Evolutionary conservation across 2,113 vertebrate species (phyloP), one percentile per base, ranked within the genome.

Genomic region (Semicossyphus pulcher): DNA sequence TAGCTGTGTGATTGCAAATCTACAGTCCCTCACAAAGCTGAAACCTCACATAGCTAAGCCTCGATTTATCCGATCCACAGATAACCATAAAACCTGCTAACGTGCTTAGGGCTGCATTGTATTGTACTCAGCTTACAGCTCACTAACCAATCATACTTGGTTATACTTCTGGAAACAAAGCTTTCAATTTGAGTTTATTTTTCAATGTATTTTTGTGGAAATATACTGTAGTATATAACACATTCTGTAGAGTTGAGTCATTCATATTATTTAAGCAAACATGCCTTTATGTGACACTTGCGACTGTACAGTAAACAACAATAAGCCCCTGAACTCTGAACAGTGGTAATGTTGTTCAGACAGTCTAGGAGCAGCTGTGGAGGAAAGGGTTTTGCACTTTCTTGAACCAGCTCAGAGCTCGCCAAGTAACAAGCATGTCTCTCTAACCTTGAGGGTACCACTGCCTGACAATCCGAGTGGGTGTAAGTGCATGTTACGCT

Each of bases 11-110:
- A 48, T 1, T 23, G 32, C 57, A 45, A 51, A 49, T 11, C 28
- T 52, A 15, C 1, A 1, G 45, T 12, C 34, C 28, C 15, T 64
- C 45, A 51, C 18, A 10, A 68, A 47, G 39, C 20, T 29, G 66
- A 65, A n/a, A 63, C 37, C 61, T 75, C n/a, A 52, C 36, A 45
- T 4, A 61, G n/a, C 23, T 63, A 45, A 77, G 39, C 31, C 61
- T 68, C 0, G 0, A 39, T 62, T 67, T 20, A 31, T 45, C 21
- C 4, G 21, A 26, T 23, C 53, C 28, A 37, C 45, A 52, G 47
- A 79, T 47, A 69, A 56, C 28, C 15, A 32, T 47, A 67, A 83
- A 42, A 67, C 26, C 72, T 59, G 20, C 44, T 83, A 37, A 85
- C 66, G 37, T 21, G 63, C 47, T 82, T 66, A 49, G 9, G 5